These are phyloP conservation scores for Leucania comma DNA, from an alignment of 2,888 invertebrate genomes.

Conservation along the genomic window DNA sequence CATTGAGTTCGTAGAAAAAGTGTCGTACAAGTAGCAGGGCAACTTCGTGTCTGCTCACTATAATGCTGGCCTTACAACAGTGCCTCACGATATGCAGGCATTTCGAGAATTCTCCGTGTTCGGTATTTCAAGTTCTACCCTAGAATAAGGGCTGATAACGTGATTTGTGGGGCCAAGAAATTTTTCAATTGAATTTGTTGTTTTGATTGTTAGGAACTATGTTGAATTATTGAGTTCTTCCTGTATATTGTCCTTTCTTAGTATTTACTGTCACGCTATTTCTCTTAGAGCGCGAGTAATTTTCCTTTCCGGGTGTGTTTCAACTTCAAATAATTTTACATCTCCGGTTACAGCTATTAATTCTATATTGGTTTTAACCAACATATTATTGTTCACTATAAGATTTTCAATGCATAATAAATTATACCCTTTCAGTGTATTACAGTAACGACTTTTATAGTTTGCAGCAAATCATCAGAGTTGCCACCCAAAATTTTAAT, in stretches of 20 bases:
- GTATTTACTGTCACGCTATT: slow-evolving; percentile 46
- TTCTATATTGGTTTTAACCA: slow-evolving; percentile 22
- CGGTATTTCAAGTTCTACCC: slow-evolving; percentile 61
- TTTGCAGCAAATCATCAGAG: slow-evolving; percentile 43
- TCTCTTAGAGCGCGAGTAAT: slow-evolving; percentile 26
- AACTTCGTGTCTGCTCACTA: slow-evolving; percentile 84
- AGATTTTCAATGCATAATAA: slow-evolving; percentile 16
- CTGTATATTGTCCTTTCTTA: slow-evolving; percentile 42
- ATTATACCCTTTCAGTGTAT: slow-evolving; percentile 6
- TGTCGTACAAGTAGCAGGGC: slow-evolving; percentile 67
- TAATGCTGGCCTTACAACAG: slow-evolving; percentile 81
- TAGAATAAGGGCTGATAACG: slow-evolving; percentile 59
- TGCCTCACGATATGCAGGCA: slow-evolving; percentile 81
- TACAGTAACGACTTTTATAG: slow-evolving; percentile 22
- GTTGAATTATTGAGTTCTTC: slow-evolving; percentile 37
- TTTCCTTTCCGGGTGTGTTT: slow-evolving; percentile 34
- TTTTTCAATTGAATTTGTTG: slow-evolving; percentile 68
- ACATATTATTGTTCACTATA: slow-evolving; percentile 2
- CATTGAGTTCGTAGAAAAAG: slow-evolving; percentile 81
- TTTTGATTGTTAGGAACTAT: slow-evolving; percentile 61
- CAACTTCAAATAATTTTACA: slow-evolving; percentile 43
- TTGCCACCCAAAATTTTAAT: slow-evolving; percentile 60
- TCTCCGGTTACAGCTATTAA: slow-evolving; percentile 18
- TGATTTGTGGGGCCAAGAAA: slow-evolving; percentile 45
- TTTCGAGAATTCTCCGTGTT: slow-evolving; percentile 75